Base-by-base conservation (phyloP, 2,888 invertebrate genomes). In the Mechanitis messenoides region DNA sequence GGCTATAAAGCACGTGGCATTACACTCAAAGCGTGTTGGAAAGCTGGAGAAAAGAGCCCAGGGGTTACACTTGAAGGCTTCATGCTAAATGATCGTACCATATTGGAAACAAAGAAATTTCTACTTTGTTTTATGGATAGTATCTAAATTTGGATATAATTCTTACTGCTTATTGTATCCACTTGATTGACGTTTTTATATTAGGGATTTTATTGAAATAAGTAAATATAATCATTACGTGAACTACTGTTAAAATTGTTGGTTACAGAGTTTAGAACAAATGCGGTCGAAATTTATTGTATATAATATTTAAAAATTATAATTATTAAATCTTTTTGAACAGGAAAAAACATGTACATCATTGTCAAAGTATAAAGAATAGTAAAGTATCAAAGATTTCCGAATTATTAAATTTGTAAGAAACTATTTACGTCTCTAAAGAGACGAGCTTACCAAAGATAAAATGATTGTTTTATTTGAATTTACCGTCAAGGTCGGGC, bases 41-140 rank as follows among this genome's bases (percentile, higher is more conserved):
- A 65, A 65, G 65, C 54, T 50, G 46, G 60, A 53, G 63, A 56
- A 63, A 58, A 63, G 56, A 46, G 56, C 59, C 65, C 60, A 57
- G 58, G 58, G 63, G 60, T 63, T 33, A 62, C 47, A 45, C 64
- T 55, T 12, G 57, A 57, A 54, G 54, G 59, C 59, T 61, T 31
- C 35, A 31, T 35, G 61, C 50, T 45, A 53, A 58, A 33, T 28
- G 46, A 42, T 42, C 54, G 55, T 20, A 38, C 59, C 46, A 50
- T 59, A 55, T 47, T 45, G 55, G 31, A 50, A 50, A 50, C 28
- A 31, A 9, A 31, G 50, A 50, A 50, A 31, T 28, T 50, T 50
- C 31, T 42, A 42, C 11, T 42, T 42, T 42, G 9, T 42, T 42
- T 42, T 42, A 42, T 42, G 11, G 42, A 42, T 1, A 42, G 9